A percentile compares a stretch with the other conserved stretches of the same genome.
Evolutionary conservation across 2,797 vertebrate species (phyloP).

Genomic region (Choloepus didactylus): DNA sequence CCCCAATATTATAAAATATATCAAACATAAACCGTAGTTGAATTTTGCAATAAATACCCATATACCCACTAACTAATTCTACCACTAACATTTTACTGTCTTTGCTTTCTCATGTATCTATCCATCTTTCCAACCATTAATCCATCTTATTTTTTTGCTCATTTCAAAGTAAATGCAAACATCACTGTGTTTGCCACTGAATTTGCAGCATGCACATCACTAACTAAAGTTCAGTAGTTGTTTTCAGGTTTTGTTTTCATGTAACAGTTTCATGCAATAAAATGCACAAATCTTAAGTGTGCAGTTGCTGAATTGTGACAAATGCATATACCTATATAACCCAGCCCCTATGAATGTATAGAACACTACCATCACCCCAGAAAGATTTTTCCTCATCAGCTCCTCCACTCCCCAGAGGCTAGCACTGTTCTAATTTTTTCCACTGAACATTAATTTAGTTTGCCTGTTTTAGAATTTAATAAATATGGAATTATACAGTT

Average conservation of each 20-base stretch:
- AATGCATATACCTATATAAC: background rate
- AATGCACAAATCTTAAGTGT: constrained; percentile 5
- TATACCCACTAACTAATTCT: background rate
- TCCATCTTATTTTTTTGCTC: background rate
- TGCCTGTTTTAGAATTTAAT: constrained; percentile 3
- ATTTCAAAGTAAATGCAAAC: background rate
- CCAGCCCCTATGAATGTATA: background rate
- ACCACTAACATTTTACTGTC: background rate
- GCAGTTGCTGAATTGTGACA: constrained; percentile 33
- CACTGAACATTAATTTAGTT: background rate
- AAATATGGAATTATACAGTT: background rate
- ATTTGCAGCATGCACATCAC: background rate
- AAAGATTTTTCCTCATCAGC: constrained; percentile 14
- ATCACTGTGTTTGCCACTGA: background rate
- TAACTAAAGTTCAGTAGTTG: background rate
- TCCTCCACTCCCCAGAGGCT: background rate
- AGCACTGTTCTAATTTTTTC: background rate
- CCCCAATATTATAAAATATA: background rate
- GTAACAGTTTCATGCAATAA: background rate
- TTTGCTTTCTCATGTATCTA: background rate
- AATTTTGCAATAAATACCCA: background rate
- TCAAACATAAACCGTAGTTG: background rate
- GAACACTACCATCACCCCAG: background rate
- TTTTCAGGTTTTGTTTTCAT: background rate
- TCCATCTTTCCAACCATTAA: background rate